phyloP scores from a whole-genome alignment of 2,113 vertebrate species.

The Dasyurus viverrinus region DNA sequence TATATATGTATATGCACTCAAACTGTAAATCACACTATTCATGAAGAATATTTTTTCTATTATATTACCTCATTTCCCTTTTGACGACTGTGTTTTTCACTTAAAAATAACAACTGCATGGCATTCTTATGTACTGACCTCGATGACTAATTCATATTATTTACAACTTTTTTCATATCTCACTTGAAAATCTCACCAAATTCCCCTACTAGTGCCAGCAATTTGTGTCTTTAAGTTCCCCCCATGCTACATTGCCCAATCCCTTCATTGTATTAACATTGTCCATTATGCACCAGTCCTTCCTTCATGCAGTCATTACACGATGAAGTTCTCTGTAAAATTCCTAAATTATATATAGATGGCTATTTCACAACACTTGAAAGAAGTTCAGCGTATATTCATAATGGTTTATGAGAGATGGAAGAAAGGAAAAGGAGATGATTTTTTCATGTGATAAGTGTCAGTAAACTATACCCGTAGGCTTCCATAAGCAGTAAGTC shows the following conservation, averaged over 20 bases:
- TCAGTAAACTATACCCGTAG: constrained; percentile 15
- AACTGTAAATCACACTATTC: not conserved
- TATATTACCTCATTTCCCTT: not conserved
- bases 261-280: constrained; percentile 24
- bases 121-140: not conserved
- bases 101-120: not conserved
- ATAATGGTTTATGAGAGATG: constrained; percentile 11
- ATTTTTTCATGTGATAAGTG: constrained; percentile 15
- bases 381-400: constrained; percentile 21
- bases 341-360: not conserved
- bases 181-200: constrained; percentile 20
- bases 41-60: not conserved
- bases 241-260: constrained; percentile 5
- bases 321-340: constrained; percentile 18
- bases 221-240: constrained; percentile 10
- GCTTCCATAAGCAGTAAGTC: not conserved
- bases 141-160: not conserved
- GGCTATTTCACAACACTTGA: not conserved
- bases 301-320: constrained; percentile 3
- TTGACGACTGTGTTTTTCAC: not conserved
- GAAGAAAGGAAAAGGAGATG: constrained; percentile 19
- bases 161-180: not conserved
- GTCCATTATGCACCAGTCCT: not conserved
- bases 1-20: not conserved
- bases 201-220: not conserved